Conservation (phyloP, 2,113 vertebrate species). For the Lycaon pictus region DNA sequence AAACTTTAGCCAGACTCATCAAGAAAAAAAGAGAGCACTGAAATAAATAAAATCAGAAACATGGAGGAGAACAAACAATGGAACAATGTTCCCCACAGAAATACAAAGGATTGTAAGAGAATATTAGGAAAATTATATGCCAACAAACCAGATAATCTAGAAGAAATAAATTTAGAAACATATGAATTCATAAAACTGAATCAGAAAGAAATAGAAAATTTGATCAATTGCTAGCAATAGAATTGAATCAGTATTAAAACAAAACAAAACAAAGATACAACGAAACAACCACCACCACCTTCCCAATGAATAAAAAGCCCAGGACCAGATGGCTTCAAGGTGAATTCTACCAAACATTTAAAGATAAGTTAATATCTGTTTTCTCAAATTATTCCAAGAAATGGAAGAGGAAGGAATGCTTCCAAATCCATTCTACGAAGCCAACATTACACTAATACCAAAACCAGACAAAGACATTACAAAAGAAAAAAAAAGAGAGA, state of each 20-base stretch:
- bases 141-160: neutral
- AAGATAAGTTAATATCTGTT: neutral
- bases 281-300: neutral
- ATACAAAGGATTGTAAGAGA: neutral
- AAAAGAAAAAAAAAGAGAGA: neutral
- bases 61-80: neutral
- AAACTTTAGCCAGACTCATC: neutral
- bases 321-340: neutral
- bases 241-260: neutral
- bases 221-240: neutral
- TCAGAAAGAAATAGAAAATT: neutral
- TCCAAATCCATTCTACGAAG: neutral
- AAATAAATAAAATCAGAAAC: neutral
- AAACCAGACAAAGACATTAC: neutral
- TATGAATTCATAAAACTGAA: neutral
- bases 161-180: neutral
- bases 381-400: neutral
- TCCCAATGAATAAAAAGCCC: neutral
- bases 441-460: neutral
- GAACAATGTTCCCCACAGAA: neutral
- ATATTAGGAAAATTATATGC: neutral
- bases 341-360: neutral
- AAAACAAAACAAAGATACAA: neutral
- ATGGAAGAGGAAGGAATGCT: neutral
- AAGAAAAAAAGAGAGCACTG: neutral